Evolutionary conservation across 2,888 invertebrate genomes (phyloP), one percentile per base, ranked within the genome.

Genomic region (Torymus tubicola): DNA sequence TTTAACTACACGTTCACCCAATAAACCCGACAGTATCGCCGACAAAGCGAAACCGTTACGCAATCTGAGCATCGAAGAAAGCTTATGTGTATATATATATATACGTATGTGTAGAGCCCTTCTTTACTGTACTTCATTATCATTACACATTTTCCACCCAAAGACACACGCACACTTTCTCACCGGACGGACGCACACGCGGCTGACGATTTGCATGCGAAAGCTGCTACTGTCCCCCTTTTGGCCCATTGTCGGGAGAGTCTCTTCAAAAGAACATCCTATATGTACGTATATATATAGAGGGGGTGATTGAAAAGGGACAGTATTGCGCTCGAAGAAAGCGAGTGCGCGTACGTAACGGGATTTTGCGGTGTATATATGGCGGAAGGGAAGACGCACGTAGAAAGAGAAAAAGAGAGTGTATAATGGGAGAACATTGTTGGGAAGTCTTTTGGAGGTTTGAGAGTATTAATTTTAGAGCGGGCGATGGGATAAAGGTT

Each of bases 161-260:
- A 81, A 77, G 81, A 69, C 77, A 73, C 77, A 65, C 81, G 1
- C 77, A 73, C 77, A 65, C 81, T 81, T 81, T 75, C 80, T 72
- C 64, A 50, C 31, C 53, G 68, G 53, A 21, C 60, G 57, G 53
- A 16, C 70, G 64, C 50, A 14, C 69, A 31, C 55, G 13, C 58
- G 21, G 64, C 21, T 21, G 21, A 24, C 21, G 60, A 76, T 75
- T 81, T 79, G 57, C 74, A 61, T 58, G 50, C 74, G 77, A n/a
- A 52, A 71, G 70, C 70, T 50, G 14, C 55, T 13, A 42, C n/a
- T n/a, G 67, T 21, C 67, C 52, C 67, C 18, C 50, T 52, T 52
- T 52, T 57, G 57, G 69, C 16, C 55, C 31, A 55, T 57, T 68
- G 68, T 68, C 42, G 42, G 42, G 42, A 8, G 42, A 42, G 13